Percentiles rank a stretch among this genome's conserved stretches.
These are phyloP conservation scores for Glossophaga mutica DNA, from an alignment of 2,797 vertebrate genomes.

Conservation along the genomic window DNA sequence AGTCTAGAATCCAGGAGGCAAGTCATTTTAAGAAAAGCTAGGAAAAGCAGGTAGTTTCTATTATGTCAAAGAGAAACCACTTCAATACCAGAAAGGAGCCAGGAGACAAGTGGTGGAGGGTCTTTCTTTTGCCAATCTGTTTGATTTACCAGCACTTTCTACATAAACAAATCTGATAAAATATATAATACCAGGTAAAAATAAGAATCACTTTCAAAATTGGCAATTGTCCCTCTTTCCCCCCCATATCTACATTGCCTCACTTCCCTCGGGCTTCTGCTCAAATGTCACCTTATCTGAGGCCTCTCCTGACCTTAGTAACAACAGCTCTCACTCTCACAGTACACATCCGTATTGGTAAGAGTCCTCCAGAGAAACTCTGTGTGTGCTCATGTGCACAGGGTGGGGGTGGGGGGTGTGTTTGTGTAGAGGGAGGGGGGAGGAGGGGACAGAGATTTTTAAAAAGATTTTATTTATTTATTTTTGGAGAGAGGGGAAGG, in stretches of 20 bases:
- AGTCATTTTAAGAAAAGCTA: neutral
- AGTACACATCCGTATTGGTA: neutral
- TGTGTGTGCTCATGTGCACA: neutral
- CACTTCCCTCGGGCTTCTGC: neutral
- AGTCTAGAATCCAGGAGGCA: neutral
- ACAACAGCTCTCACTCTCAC: neutral
- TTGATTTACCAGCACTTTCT: conserved; percentile 18
- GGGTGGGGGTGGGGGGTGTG: no score
- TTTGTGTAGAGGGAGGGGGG: neutral
- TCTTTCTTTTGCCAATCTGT: neutral
- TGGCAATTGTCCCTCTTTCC: neutral
- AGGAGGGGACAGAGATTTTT: neutral
- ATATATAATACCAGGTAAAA: neutral
- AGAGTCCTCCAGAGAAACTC: neutral
- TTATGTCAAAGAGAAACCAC: neutral
- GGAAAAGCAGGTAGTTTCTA: neutral
- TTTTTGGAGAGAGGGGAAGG: neutral
- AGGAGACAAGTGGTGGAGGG: neutral
- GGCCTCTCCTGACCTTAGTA: neutral
- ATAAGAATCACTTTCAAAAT: neutral
- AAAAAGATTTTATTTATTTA: no score
- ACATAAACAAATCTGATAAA: neutral
- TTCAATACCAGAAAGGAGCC: neutral
- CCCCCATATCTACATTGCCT: neutral
- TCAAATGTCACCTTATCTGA: neutral